These are phyloP conservation scores for Tetramorium simillimum DNA, from an alignment of 1,140 invertebrate species.

Conservation along the genomic window DNA sequence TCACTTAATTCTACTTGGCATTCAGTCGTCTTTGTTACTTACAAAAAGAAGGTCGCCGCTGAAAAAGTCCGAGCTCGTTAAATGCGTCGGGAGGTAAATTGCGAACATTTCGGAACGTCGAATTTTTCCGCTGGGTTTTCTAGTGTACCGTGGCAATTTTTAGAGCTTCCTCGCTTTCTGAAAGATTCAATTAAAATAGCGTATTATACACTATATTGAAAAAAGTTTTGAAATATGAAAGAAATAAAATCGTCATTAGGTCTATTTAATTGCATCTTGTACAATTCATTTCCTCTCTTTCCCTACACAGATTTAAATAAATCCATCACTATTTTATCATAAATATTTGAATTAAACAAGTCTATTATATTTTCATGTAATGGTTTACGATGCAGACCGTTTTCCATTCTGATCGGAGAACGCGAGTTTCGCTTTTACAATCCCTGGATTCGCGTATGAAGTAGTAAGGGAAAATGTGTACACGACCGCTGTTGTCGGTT, in stretches of 20 bases:
- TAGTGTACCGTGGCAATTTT: background rate
- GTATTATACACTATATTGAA: no score
- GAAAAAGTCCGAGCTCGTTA: background rate
- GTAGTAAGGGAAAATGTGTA: slow-evolving; percentile 8
- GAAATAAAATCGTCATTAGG: background rate
- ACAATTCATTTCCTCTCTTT: background rate
- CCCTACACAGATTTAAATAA: background rate
- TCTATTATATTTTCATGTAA: background rate
- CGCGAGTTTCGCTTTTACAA: background rate
- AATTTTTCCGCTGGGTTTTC: background rate
- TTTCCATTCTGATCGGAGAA: background rate
- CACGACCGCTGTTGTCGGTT: background rate
- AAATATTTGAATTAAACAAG: background rate
- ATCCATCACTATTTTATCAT: background rate
- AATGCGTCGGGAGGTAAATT: background rate
- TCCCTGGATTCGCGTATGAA: background rate
- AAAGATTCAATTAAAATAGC: background rate
- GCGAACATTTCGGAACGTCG: background rate
- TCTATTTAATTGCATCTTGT: background rate
- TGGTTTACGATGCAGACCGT: background rate
- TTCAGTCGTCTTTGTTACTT: slow-evolving; percentile 30
- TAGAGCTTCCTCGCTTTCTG: background rate
- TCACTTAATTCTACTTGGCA: slow-evolving; percentile 51
- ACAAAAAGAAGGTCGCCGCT: slow-evolving; percentile 13
- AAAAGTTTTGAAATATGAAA: background rate